Conservation (phyloP, 1,140 invertebrate species). For the Holcopasites calliopsidis region DNA sequence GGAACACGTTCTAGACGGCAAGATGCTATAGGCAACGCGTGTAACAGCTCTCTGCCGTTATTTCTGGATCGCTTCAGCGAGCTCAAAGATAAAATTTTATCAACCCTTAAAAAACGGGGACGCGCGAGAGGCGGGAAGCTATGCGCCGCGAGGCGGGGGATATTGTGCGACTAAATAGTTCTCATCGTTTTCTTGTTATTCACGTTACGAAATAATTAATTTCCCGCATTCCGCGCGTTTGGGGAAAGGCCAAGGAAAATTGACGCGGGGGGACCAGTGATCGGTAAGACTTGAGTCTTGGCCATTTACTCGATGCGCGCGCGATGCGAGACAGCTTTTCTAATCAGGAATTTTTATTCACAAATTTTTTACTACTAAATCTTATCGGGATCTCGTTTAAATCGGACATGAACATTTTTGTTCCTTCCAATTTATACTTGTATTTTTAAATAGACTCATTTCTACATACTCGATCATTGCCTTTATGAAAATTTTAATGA, state of each 20-base stretch:
- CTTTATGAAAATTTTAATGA: neutral
- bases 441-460: neutral
- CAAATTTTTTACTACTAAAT: too few species aligned
- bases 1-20: neutral
- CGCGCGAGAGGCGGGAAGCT: neutral
- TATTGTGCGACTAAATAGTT: too few species aligned
- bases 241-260: neutral
- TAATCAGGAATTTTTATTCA: too few species aligned
- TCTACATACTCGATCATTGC: neutral
- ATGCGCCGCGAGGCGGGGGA: neutral
- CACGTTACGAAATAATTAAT: neutral
- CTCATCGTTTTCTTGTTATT: too few species aligned
- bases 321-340: too few species aligned
- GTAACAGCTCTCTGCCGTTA: constrained; percentile 39
- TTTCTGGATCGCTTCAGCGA: constrained; percentile 52
- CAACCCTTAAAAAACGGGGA: constrained; percentile 34
- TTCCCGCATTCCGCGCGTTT: neutral
- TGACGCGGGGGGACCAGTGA: too few species aligned
- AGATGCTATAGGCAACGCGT: neutral
- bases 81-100: constrained; percentile 58
- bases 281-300: too few species aligned
- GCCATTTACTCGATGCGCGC: too few species aligned
- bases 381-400: neutral
- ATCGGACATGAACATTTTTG: too few species aligned
- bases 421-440: neutral